Base-by-base conservation (phyloP, 2,797 vertebrate genomes). In the Spinus pinus region DNA sequence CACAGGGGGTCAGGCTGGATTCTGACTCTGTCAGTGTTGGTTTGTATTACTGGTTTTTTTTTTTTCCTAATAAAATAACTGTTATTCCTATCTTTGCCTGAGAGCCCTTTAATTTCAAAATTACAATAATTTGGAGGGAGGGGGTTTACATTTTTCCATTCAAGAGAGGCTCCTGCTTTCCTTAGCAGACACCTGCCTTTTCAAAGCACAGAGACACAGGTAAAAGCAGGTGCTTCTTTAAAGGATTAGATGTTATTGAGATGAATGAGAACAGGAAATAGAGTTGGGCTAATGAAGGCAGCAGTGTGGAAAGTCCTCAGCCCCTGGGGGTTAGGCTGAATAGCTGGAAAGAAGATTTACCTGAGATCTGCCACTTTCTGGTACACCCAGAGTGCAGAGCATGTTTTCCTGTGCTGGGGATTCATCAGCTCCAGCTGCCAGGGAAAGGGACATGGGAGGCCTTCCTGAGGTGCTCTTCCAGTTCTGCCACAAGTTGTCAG, bases 291-390 rank as follows among this genome's bases (percentile, higher is more conserved):
- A 78, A 88, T 28, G 35, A 88, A 75, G 57, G 77, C 65, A 80
- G 92, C 53, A 66, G 57, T 11, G 30, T 90, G 86, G 50, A 78
- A 91, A 88, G 88, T 31, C 57, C 37, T 90, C 47, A 77, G 80
- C 72, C 88, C 65, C 78, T 56, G 31, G 33, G 75, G 47, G 79
- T 47, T 42, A 27, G 64, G 51, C 39, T 70, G 83, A 94, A 66
- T 57, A 83, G 72, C 72, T 54, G 54, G 84, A 67, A 93, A 82
- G 90, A 65, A 80, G 84, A 87, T 91, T 92, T 95, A 86, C 74
- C 60, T 42, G 85, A 80, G 61, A 78, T 51, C 91, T 96, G 88
- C 89, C 86, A 87, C 81, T 89, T 90, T 84, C 58, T 65, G 62
- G 84, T 89, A 88, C 50, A 64, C 62, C 72, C 0, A 0, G 2